Base-by-base conservation (phyloP, 2,888 invertebrate genomes). In the Tortrix viridana region DNA sequence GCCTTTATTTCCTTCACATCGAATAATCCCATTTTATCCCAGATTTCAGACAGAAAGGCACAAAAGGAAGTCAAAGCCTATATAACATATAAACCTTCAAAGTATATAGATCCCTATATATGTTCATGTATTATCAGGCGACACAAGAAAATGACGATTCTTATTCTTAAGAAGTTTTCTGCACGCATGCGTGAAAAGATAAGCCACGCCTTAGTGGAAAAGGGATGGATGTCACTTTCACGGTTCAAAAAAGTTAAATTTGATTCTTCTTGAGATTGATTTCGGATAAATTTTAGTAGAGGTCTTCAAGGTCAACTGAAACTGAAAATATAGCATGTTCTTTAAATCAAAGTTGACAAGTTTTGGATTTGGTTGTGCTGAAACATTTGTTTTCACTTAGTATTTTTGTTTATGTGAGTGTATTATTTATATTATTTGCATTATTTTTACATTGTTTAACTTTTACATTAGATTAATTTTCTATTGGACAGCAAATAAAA, bases 151-250 rank as follows among this genome's bases (percentile, higher is more conserved):
- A 80, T 76, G 76, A 73, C 76, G 74, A 71, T 74, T 88, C 89
- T 89, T 89, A 86, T 88, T 89, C 89, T 90, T 88, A 87, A 89
- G 89, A 86, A 81, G 70, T 70, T 55, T 63, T 32, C 41, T 66
- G 47, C 74, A 81, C 85, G 91, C 91, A 89, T 91, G 91, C 89
- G 89, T 84, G 71, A 41, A 32, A 14, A 37, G 46, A 55, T 65
- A 81, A 80, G 85, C 90, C 79, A 76, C 91, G 88, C 91, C 91
- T 84, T 68, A 67, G 69, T 49, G 61, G 54, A 89, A 91, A 77
- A 81, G 86, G 82, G 91, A 90, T 77, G 76, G 77, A 74, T 66
- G 67, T 66, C 60, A 66, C 76, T 85, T 82, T 82, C 82, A 70
- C 71, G 66, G 74, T 80, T 77, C 79, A 69, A 69, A 66, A 68